A percentile compares a stretch with the other conserved stretches of the same genome.
phyloP scores from a whole-genome alignment of 2,797 vertebrate genomes.

The Pipistrellus pipistrellus region DNA sequence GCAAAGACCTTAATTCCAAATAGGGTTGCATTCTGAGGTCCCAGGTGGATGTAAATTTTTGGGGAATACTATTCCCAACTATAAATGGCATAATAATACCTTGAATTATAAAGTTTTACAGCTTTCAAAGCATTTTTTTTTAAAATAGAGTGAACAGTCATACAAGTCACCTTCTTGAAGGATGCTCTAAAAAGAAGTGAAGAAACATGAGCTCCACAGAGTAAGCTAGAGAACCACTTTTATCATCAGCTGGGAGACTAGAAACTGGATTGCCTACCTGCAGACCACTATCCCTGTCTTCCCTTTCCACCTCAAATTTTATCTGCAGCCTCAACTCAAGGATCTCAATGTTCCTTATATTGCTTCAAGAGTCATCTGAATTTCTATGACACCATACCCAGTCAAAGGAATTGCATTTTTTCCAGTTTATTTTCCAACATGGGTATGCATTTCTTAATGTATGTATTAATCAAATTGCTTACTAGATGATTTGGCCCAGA shows the following conservation, averaged over 20 bases:
- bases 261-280: background rate
- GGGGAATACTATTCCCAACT: background rate
- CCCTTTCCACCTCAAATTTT: background rate
- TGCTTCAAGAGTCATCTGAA: constrained; percentile 39
- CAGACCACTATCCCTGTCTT: background rate
- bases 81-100: background rate
- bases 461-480: constrained; percentile 58
- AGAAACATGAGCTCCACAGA: background rate
- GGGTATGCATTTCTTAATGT: constrained; percentile 45
- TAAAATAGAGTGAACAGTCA: background rate
- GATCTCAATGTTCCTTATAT: background rate
- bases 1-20: constrained; percentile 2
- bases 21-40: background rate
- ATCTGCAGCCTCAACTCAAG: background rate
- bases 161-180: background rate
- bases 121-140: constrained; percentile 41
- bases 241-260: background rate
- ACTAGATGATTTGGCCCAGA: constrained; percentile 26
- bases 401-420: constrained; percentile 10
- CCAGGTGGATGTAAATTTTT: background rate
- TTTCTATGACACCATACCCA: background rate
- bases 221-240: background rate
- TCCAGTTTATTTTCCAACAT: constrained; percentile 39
- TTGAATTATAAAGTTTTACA: background rate
- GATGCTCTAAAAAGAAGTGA: background rate